Conservation (phyloP, 1,140 invertebrate species). For the Mamestra configurata region DNA sequence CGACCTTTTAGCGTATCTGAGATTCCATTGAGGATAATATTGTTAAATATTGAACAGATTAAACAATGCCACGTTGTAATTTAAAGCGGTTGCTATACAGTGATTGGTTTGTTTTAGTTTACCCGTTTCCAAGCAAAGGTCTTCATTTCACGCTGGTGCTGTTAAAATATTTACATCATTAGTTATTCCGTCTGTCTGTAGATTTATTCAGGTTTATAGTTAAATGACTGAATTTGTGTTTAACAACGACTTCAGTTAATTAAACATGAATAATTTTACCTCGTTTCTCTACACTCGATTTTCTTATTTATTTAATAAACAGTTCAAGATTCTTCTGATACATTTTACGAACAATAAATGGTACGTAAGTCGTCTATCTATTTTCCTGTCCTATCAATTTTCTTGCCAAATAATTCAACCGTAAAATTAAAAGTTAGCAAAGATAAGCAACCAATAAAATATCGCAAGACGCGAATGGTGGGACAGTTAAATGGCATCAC, state of each 20-base stretch:
- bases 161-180: slow-evolving; percentile 39
- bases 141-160: slow-evolving; percentile 21
- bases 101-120: slow-evolving; percentile 41
- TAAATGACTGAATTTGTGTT: slow-evolving; percentile 5
- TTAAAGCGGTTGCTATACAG: slow-evolving; percentile 4
- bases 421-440: slow-evolving; percentile 53
- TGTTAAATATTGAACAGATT: slow-evolving; percentile 42
- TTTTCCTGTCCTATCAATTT: background rate
- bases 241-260: background rate
- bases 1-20: slow-evolving; percentile 42
- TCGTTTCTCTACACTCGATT: background rate
- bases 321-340: background rate
- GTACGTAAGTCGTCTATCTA: background rate
- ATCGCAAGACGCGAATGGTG: slow-evolving; percentile 60
- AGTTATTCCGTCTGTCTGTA: slow-evolving; percentile 17
- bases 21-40: slow-evolving; percentile 41
- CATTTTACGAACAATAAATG: too few species aligned
- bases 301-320: background rate
- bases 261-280: background rate
- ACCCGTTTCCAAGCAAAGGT: slow-evolving; percentile 3
- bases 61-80: slow-evolving; percentile 36
- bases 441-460: slow-evolving; percentile 67
- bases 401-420: slow-evolving; percentile 35
- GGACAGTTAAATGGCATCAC: slow-evolving; percentile 75
- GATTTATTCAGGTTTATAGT: slow-evolving; percentile 23